phyloP scores from a whole-genome alignment of 2,797 vertebrate genomes.

The Esox lucius region DNA sequence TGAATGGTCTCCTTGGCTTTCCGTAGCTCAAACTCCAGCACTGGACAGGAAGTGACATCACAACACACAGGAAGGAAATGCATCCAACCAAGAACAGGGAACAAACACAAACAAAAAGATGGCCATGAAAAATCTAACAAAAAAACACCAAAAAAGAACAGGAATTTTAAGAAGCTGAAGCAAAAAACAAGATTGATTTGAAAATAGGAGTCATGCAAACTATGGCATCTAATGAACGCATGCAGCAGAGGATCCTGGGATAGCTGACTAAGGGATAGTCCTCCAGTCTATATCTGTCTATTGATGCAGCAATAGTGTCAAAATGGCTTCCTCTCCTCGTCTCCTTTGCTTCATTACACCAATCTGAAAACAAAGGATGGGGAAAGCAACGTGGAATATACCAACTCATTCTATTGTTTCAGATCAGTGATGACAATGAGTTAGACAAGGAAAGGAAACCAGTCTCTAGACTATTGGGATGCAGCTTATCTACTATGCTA shows the following conservation, averaged over 20 bases:
- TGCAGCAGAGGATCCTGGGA: constrained; percentile 96
- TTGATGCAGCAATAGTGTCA: constrained; percentile 25
- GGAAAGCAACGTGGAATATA: constrained; percentile 22
- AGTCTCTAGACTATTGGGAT: constrained; percentile 25
- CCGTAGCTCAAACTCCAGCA: constrained; percentile 99
- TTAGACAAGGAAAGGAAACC: constrained; percentile 37
- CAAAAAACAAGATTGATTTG: constrained; percentile 41
- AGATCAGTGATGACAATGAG: constrained; percentile 11
- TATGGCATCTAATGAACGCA: constrained; percentile 88
- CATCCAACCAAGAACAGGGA: constrained; percentile 97
- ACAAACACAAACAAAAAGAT: constrained; percentile 82
- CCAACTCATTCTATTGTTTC: background rate
- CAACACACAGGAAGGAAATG: constrained; percentile 83
- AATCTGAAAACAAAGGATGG: constrained; percentile 4
- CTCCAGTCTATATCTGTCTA: constrained; percentile 55
- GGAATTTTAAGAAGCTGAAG: constrained; percentile 73
- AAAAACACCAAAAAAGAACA: constrained; percentile 82
- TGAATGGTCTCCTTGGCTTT: constrained; percentile 99
- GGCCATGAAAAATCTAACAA: constrained; percentile 87
- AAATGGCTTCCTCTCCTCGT: constrained; percentile 46
- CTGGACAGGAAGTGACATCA: constrained; percentile 95
- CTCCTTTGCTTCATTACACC: constrained; percentile 37
- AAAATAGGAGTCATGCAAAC: constrained; percentile 86
- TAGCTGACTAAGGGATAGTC: constrained; percentile 81
- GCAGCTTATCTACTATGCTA: constrained; percentile 61